Evolutionary conservation across 2,888 invertebrate species (phyloP).

Genomic region (Vannuccia rotundouncinata): DNA sequence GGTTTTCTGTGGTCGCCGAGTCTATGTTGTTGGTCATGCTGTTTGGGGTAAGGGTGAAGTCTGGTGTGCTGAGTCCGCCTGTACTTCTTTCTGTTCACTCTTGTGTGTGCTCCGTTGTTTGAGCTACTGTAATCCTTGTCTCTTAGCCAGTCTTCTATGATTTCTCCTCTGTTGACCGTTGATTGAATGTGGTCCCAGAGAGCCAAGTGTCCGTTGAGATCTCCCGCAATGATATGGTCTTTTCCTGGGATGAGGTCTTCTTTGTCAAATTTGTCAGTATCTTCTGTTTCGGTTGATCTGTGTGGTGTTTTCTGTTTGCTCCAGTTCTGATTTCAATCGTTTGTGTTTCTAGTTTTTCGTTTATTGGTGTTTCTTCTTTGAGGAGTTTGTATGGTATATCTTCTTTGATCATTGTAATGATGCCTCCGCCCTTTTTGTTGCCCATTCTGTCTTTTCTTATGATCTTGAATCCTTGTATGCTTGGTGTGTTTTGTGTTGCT

Average conservation of each 20-base stretch:
- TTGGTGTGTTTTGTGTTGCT: neutral
- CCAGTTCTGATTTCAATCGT: neutral
- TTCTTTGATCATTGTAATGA: neutral
- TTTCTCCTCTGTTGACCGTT: neutral
- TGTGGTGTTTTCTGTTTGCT: neutral
- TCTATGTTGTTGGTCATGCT: neutral
- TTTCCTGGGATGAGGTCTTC: neutral
- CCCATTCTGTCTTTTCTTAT: neutral
- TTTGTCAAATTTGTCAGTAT: neutral
- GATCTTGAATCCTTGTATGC: neutral
- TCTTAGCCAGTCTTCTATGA: neutral
- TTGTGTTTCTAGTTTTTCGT: neutral
- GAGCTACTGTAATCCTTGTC: neutral
- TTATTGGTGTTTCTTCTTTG: neutral
- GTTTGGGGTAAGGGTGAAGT: neutral
- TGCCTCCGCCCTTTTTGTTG: neutral
- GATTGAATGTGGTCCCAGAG: constrained; percentile 6
- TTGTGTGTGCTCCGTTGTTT: neutral
- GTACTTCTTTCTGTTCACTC: constrained; percentile 8
- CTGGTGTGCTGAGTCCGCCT: neutral
- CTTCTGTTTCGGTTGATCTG: neutral
- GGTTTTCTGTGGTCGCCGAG: neutral
- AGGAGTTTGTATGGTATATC: neutral
- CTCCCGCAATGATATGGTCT: neutral
- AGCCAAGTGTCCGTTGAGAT: neutral